Base-by-base conservation (phyloP, 2,113 vertebrate species). In the Puntigrus tetrazona region DNA sequence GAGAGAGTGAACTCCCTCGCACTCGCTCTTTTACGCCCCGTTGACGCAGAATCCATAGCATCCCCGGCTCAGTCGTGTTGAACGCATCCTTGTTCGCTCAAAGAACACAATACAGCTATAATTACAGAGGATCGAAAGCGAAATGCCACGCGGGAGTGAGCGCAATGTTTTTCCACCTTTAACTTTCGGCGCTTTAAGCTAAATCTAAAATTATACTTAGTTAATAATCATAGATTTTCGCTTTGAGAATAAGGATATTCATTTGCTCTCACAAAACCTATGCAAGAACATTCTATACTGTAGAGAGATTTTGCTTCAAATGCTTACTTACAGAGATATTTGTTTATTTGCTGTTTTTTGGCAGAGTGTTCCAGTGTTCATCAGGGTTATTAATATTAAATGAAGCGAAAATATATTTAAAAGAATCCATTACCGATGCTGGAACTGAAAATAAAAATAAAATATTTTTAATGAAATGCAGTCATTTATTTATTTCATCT, bases 1-100 rank as follows among this genome's bases (percentile, higher is more conserved):
- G 83, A 82, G 84, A 86, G 88, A 86, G 83, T 81, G 88, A 89
- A 91, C 90, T 87, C 87, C 87, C 88, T 87, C 78, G 91, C 90
- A 87, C 81, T 87, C 86, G 43, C 27, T 65, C 29, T 43, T 75
- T 52, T 77, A 84, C 82, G 55, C 57, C 57, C 55, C 18, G 4
- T 25, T 45, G 38, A 50, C 41, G 29, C 55, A 27, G 29, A 63
- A 59, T 65, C 38, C 38, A 41, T 38, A 18, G 25, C 63, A 20
- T 75, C 38, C 31, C 82, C 5, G 36, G 43, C 82, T 83, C 70
- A 55, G 22, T 63, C 18, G 9, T 43, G 77, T 63, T 29, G 57
- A 79, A 45, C 14, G 25, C 75, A 29, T 79, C 55, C 55, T 61
- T 3, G 4, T 45, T 63, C 25, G 4, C 57, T 45, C 36, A 1